Base-by-base conservation (phyloP, 2,888 invertebrate genomes). In the Physocephala rufipes region DNA sequence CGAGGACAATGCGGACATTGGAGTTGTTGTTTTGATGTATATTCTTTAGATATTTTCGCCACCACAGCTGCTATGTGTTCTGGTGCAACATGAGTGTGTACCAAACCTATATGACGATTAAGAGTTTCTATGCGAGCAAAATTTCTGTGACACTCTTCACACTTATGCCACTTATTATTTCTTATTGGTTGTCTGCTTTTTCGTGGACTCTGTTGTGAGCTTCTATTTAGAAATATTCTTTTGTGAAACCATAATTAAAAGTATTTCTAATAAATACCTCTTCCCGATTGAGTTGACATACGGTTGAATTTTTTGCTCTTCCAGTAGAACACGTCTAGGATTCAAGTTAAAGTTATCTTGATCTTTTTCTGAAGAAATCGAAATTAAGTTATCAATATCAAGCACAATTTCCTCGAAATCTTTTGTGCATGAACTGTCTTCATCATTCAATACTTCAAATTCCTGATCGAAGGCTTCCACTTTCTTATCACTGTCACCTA, bases 1-100 rank as follows among this genome's bases (percentile, higher is more conserved):
- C 83, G 80, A 1, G 81, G 81, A 70, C 84, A 84, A 30, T 81
- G 77, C 2, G 71, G 73, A 55, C 84, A 84, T 43, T 76, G 74
- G n/a, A 82, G 74, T 5, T 64, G 58, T 47, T 55, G n/a, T n/a
- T 67, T 73, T 70, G 45, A 63, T 21, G 58, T 70, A 36, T 36
- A 36, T 36, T 36, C 9, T 65, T 74, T 71, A 0, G 71, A 43
- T n/a, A 61, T 47, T 28, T 28, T 21, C 4, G 67, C 67, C 4
- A 67, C 64, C 13, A 72, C 65, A 12, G 73, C 72, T 16, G 70
- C 73, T 30, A 75, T 73, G n/a, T 74, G 64, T n/a, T 75, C 76
- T 0, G 74, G 62, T 26, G 73, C 36, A 19, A 73, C 71, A n/a
- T 67, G 53, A 16, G 75, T 78, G 55, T 82, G 82, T 0, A 80